phyloP scores from a whole-genome alignment of 2,888 invertebrate genomes.

The Dicycla oo region DNA sequence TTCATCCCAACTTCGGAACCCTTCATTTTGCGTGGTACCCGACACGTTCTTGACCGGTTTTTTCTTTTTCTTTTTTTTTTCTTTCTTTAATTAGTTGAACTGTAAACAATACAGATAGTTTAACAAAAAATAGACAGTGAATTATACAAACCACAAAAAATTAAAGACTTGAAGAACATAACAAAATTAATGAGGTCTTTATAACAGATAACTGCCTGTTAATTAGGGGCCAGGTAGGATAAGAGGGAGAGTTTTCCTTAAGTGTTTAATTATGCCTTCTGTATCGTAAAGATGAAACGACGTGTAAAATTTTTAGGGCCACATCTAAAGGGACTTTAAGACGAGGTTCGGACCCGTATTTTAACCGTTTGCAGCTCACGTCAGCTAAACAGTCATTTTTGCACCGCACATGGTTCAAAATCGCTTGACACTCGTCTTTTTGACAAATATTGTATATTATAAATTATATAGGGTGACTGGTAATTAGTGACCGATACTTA shows the following conservation, averaged over 20 bases:
- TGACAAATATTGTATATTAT: too few relatives aligned
- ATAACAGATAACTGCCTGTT: constrained; percentile 54
- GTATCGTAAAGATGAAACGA: constrained; percentile 48
- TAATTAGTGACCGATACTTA: too few relatives aligned
- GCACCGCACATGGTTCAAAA: background rate
- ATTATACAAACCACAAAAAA: constrained; percentile 21
- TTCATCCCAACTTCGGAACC: too few relatives aligned
- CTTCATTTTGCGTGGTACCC: too few relatives aligned
- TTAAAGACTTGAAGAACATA: constrained; percentile 32
- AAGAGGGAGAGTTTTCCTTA: constrained; percentile 50
- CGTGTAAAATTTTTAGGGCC: constrained; percentile 33
- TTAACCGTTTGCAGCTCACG: background rate
- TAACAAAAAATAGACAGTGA: background rate
- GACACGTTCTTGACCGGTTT: too few relatives aligned
- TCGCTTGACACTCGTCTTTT: background rate
- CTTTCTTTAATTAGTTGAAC: background rate
- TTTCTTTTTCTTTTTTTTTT: too few relatives aligned
- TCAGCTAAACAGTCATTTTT: background rate
- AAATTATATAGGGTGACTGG: too few relatives aligned
- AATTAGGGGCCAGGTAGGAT: constrained; percentile 47
- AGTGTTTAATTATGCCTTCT: constrained; percentile 58
- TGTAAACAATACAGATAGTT: too few relatives aligned
- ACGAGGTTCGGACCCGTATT: background rate
- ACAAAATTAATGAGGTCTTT: constrained; percentile 57
- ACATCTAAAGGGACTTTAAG: background rate